Percentiles rank a stretch among this genome's conserved stretches.
Conservation (phyloP, 2,113 vertebrate species). For the Circaetus cinerascens region DNA sequence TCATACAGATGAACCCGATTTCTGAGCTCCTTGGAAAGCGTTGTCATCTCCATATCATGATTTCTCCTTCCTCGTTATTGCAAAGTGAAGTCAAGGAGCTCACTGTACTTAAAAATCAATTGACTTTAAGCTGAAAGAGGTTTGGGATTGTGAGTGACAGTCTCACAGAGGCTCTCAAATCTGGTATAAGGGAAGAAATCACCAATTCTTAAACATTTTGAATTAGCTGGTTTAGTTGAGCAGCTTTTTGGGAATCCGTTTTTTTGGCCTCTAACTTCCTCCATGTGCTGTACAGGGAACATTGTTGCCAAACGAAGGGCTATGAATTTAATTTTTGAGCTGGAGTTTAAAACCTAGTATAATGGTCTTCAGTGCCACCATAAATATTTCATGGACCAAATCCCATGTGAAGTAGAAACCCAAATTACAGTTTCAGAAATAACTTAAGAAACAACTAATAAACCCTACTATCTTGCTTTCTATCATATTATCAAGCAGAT, state of each 20-base stretch:
- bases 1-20: neutral
- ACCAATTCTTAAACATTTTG: neutral
- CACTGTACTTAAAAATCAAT: neutral
- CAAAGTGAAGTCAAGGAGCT: neutral
- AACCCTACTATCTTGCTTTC: neutral
- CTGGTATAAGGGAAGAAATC: neutral
- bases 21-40: neutral
- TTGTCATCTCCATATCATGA: rapidly evolving
- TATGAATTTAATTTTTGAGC: neutral
- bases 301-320: neutral
- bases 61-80: neutral
- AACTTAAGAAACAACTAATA: neutral
- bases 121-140: neutral
- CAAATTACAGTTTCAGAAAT: neutral
- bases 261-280: neutral
- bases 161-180: neutral
- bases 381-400: neutral
- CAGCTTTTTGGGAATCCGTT: neutral
- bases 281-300: neutral
- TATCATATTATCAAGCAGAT: neutral
- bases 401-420: neutral
- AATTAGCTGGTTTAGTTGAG: neutral
- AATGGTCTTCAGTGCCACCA: neutral
- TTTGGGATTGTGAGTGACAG: neutral
- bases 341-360: neutral